Evolutionary conservation across 1,140 invertebrate genomes (phyloP).

Genomic region (Pogonomyrmex californicus): DNA sequence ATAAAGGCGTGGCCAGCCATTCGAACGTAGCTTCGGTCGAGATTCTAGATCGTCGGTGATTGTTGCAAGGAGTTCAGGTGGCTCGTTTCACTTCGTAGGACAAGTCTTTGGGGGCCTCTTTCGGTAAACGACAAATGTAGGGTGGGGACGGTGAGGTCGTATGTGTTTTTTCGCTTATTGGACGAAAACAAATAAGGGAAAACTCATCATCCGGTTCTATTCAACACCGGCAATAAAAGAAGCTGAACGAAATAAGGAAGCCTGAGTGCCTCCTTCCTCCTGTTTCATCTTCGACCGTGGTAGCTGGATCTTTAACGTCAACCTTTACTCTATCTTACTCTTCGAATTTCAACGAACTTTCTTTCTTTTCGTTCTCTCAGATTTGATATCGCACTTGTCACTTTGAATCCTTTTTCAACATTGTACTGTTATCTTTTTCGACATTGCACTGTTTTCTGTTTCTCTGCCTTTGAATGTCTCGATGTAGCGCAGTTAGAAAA

Average conservation of each 20-base stretch:
- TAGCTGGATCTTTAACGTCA: constrained; percentile 5
- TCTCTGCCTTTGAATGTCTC: background rate
- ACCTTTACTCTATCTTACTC: background rate
- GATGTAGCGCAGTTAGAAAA: background rate
- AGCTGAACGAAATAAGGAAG: constrained; percentile 71
- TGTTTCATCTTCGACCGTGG: constrained; percentile 25
- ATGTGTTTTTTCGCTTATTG: constrained; percentile 70
- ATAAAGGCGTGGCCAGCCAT: constrained; percentile 22
- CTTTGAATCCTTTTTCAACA: constrained; percentile 4
- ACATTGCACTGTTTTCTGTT: background rate
- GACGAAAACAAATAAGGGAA: constrained; percentile 78
- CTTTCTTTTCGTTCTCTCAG: background rate
- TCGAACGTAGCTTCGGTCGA: constrained; percentile 8
- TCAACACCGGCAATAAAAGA: constrained; percentile 74
- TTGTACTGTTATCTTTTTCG: background rate
- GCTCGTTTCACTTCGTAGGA: constrained; percentile 32
- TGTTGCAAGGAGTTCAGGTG: constrained; percentile 54
- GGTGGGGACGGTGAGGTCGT: background rate
- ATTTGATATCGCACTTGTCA: background rate
- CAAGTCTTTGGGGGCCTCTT: constrained; percentile 59
- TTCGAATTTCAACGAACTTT: constrained; percentile 38
- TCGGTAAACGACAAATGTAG: constrained; percentile 52
- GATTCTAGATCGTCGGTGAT: constrained; percentile 45
- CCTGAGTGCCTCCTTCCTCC: constrained; percentile 37
- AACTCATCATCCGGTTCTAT: constrained; percentile 76